Percentiles rank a stretch among this genome's conserved stretches.
Evolutionary conservation across 92 coral and sea anemone species (phyloP).

Genomic region (Hydrozoanthus gracilis): DNA sequence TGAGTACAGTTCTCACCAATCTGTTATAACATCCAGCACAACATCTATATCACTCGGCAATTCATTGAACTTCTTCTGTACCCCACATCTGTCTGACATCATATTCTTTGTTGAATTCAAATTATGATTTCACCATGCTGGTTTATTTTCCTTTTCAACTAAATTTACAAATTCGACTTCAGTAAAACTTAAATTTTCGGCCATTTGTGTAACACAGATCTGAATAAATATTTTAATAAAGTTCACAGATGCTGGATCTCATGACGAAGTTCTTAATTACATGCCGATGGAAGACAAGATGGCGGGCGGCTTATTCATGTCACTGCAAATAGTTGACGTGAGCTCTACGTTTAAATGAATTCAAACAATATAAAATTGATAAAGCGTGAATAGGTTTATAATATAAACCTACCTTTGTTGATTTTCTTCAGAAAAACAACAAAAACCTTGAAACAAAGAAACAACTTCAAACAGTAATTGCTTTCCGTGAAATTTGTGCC

Average conservation of each 20-base stretch:
- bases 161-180: conserved; percentile 19
- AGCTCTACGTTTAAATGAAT: conserved; percentile 20
- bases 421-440: conserved; percentile 17
- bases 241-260: conserved; percentile 20
- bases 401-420: conserved; percentile 3
- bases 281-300: conserved; percentile 21
- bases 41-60: neutral
- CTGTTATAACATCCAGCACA: conserved; percentile 12
- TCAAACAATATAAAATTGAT: conserved; percentile 25
- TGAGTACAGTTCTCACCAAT: conserved; percentile 36
- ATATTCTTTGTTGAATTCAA: neutral
- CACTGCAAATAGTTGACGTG: conserved; percentile 27
- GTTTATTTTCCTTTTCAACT: conserved; percentile 14
- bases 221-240: conserved; percentile 7
- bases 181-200: conserved; percentile 8
- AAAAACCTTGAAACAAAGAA: conserved; percentile 6
- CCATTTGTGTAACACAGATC: conserved; percentile 19
- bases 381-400: conserved; percentile 22
- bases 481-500: conserved; percentile 24
- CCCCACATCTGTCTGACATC: conserved; percentile 13
- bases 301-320: conserved; percentile 20
- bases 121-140: conserved; percentile 6
- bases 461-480: conserved; percentile 10
- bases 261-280: conserved; percentile 8
- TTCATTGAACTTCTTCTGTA: conserved; percentile 22